Base-by-base conservation (phyloP, 2,888 invertebrate genomes). In the Drosophila pegasa region DNA sequence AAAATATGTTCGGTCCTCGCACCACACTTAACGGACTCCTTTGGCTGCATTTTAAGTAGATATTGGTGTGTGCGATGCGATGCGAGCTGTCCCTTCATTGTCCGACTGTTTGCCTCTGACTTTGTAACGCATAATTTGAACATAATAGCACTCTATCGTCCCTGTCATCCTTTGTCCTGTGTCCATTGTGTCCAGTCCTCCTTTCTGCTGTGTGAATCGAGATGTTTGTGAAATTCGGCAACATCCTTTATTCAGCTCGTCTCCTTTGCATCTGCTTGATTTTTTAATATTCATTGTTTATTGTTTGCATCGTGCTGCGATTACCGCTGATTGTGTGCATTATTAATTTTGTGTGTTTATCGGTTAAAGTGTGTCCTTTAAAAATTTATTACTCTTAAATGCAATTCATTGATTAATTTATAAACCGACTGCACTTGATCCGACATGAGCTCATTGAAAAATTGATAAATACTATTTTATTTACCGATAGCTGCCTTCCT, bases 1-100 rank as follows among this genome's bases (percentile, higher is more conserved):
- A 85, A 86, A 85, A 87, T 85, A 86, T 85, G 87, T 82, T 82
- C 82, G 66, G 57, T 68, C 68, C 82, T 43, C 51, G 38, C 50
- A 29, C 31, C 65, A 22, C 56, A 29, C 52, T 43, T 55, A 68
- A 66, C 38, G 31, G 22, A 18, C 56, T 50, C 71, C 64, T 43
- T 43, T 18, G 35, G 41, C 52, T 54, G 50, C 50, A 43, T 43
- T 22, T 57, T 43, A 57, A 54, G 45, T 47, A 38, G 40, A 70
- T 60, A 54, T 55, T 52, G 43, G 16, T 10, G 60, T 47, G 10
- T 3, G 20, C 47, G 58, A 68, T 61, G 27, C 37, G 58, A 68
- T 61, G 27, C 37, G 64, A 45, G 29, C 2, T 41, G 31, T 58
- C 55, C 47, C 38, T 47, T 54, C 27, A 57, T 59, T 78, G 55